phyloP scores from a whole-genome alignment of 2,797 vertebrate species.

The Hylomyscus alleni region DNA sequence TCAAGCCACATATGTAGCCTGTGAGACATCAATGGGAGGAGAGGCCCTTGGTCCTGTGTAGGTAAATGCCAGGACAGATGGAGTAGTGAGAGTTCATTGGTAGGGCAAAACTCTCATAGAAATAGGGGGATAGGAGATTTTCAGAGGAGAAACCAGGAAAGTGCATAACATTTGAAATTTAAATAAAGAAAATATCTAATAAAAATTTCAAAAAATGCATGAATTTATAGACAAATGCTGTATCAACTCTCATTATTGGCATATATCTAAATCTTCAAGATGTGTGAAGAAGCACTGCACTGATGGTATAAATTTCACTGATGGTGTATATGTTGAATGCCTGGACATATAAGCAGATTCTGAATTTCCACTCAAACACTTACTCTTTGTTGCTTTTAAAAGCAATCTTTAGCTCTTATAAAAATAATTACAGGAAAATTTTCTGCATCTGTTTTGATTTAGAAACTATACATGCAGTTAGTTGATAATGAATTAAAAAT shows the following conservation, averaged over 20 bases:
- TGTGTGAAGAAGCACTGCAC: not conserved
- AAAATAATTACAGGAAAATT: constrained; percentile 5
- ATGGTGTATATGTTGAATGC: fast-evolving
- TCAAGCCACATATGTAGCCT: too few relatives aligned
- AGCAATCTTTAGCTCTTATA: constrained; percentile 4
- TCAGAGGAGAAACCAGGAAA: too few relatives aligned
- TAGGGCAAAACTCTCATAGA: too few relatives aligned
- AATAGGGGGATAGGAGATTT: too few relatives aligned
- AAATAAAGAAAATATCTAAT: too few relatives aligned
- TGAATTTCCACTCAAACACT: not conserved
- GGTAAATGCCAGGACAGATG: too few relatives aligned
- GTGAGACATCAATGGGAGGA: too few relatives aligned
- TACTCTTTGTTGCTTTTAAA: not conserved
- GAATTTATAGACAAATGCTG: not conserved
- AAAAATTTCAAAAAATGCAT: not conserved
- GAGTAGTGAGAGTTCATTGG: too few relatives aligned
- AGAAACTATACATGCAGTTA: not conserved
- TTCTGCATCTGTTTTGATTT: constrained; percentile 61
- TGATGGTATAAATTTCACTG: not conserved
- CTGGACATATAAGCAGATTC: not conserved
- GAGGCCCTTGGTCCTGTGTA: too few relatives aligned
- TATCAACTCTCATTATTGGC: not conserved
- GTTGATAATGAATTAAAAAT: not conserved
- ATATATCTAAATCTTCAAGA: not conserved
- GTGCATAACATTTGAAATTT: too few relatives aligned